Base-by-base conservation (phyloP, 1,140 invertebrate genomes). In the Reticulitermes speratus region DNA sequence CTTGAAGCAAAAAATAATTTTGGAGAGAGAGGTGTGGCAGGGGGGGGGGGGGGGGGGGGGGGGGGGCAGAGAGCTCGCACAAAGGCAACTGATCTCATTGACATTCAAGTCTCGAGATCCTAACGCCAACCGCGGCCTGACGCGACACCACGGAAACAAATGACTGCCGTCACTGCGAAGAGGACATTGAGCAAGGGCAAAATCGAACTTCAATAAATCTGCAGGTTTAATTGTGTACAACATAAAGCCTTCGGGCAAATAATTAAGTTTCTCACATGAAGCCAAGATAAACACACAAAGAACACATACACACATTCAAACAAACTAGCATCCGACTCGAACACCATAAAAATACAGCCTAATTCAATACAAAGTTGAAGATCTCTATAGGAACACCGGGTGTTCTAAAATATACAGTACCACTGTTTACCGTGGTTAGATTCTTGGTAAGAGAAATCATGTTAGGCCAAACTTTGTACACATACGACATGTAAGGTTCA, bases 91-190 rank as follows among this genome's bases (percentile, higher is more conserved):
- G n/a, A 75, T 30, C 65, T 75, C 65, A 75, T 30, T 75, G 65
- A 30, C n/a, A 75, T 75, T 75, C 65, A 75, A 25, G 14, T 9
- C 65, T 75, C 65, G 65, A 7, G n/a, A 75, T 75, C 25, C 65
- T 75, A 75, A 75, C 65, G 65, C 65, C 65, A 75, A 8, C 65
- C 65, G 65, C 25, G 59, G 59, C 19, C 59, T 16, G 59, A 65
- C 59, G 59, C 65, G 65, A 75, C 65, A 75, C 30, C 65, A 75
- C n/a, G 65, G 65, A 75, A 75, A 75, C 65, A 75, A 75, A 75
- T 75, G 65, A 75, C 25, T 6, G n/a, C n/a, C 65, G 65, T 75
- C 9, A 75, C 25, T 11, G 12, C 65, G 2, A 25, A 19, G n/a
- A 25, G n/a, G 25, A 25, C 65, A 30, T 9, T 55, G 3, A 30